These are phyloP conservation scores for Sebastes kiyomatsui DNA, from an alignment of 2,797 vertebrate genomes.

Conservation along the genomic window DNA sequence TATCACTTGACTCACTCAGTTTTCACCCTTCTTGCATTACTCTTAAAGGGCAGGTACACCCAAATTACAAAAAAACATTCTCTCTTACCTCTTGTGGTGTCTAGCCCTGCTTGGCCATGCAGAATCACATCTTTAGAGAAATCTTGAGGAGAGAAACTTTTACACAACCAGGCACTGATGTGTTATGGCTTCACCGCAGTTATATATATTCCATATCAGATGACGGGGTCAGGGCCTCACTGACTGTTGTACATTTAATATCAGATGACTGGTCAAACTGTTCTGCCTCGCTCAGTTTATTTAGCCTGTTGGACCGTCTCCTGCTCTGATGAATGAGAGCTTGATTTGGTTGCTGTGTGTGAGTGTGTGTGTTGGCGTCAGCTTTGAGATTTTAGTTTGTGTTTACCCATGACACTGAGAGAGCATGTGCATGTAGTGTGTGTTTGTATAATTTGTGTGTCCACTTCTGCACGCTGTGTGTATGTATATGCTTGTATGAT, in stretches of 20 bases:
- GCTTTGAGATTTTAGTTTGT: constrained; percentile 55
- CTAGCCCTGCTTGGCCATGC: background rate
- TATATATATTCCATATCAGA: constrained; percentile 15
- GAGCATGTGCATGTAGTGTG: constrained; percentile 30
- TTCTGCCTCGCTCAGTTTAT: constrained; percentile 60
- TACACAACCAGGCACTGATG: background rate
- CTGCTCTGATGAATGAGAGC: constrained; percentile 65
- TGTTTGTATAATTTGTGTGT: constrained; percentile 37
- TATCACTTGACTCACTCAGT: fast-evolving
- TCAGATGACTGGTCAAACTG: constrained; percentile 62
- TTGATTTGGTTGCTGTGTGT: constrained; percentile 49
- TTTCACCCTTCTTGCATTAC: background rate
- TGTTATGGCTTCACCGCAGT: background rate
- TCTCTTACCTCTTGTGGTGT: background rate
- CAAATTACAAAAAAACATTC: background rate
- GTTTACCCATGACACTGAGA: constrained; percentile 45
- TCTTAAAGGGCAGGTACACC: background rate
- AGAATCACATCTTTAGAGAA: background rate
- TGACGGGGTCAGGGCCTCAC: constrained; percentile 11
- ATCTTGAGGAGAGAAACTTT: background rate
- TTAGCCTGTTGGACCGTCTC: constrained; percentile 64
- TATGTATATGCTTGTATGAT: constrained; percentile 19
- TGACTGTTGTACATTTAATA: constrained; percentile 42
- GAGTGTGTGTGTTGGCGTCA: constrained; percentile 30
- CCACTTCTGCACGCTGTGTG: background rate